These are phyloP conservation scores for Drosophila lini DNA, from an alignment of 1,140 invertebrate species.

Conservation along the genomic window DNA sequence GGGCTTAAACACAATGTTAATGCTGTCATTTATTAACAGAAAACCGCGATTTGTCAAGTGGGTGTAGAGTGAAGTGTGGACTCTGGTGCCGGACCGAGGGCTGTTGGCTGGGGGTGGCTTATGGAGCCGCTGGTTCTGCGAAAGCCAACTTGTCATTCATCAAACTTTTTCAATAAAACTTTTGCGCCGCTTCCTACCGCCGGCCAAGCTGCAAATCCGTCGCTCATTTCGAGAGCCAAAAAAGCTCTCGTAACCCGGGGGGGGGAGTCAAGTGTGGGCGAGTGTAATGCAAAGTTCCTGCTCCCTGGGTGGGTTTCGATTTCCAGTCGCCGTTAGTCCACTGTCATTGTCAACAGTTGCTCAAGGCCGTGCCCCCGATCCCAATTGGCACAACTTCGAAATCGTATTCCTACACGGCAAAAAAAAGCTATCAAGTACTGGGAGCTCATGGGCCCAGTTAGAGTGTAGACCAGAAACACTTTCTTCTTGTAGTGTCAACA, in stretches of 20 bases:
- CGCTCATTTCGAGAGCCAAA: conserved; percentile 43
- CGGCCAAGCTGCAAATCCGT: conserved; percentile 63
- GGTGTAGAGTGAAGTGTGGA: not conserved
- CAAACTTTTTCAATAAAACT: conserved; percentile 82
- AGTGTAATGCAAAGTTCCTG: conserved; percentile 43
- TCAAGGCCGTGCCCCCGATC: conserved; percentile 6
- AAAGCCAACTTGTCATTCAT: conserved; percentile 71
- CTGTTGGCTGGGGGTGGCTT: not conserved
- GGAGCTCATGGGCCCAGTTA: too few relatives aligned
- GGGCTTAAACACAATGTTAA: conserved; percentile 31
- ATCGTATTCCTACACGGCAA: not conserved
- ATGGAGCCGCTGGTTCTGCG: conserved; percentile 6
- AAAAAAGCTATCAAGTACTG: not conserved
- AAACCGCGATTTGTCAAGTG: conserved; percentile 21
- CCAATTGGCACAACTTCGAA: conserved; percentile 4
- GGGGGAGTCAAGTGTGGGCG: conserved; percentile 11
- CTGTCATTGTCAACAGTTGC: conserved; percentile 48
- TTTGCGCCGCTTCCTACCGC: conserved; percentile 48
- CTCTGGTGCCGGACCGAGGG: not conserved
- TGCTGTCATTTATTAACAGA: conserved; percentile 49
- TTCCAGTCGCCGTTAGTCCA: conserved; percentile 9
- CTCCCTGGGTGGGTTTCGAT: conserved; percentile 37
- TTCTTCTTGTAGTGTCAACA: too few relatives aligned
- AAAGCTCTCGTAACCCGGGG: conserved; percentile 4
- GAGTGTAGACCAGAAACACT: not conserved